Base-by-base conservation (phyloP, 2,888 invertebrate genomes). In the Eutolmus rufibarbis region DNA sequence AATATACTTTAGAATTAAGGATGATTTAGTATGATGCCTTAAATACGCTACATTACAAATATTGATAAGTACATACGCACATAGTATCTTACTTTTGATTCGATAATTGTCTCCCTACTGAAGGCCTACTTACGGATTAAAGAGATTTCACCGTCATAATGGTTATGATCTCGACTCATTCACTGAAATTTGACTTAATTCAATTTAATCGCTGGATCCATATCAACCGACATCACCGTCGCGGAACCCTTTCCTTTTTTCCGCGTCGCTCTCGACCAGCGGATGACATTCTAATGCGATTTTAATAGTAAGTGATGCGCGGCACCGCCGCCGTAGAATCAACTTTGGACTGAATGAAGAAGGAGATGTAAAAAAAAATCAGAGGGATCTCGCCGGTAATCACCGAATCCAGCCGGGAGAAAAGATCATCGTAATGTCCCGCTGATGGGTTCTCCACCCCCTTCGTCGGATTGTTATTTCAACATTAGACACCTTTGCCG, bases 251-350 rank as follows among this genome's bases (percentile, higher is more conserved):
- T 84, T 66, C 19, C 40, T 31, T 66, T 74, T 84, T 84, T 37
- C 37, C 40, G 74, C 28, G 19, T 28, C 28, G 40, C 74, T 66
- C 37, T 28, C 43, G 31, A 51, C 8, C 19, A n/a, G 76, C 74
- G 74, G 46, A 86, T 74, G 74, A 43, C 76, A 86, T 86, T 91
- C 92, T 92, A 92, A 92, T 92, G 92, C 91, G 92, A 91, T 92
- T 92, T 92, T 92, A 92, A 92, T 92, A 92, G 92, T 91, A 91
- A 92, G 90, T 91, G 91, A 37, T 56, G 77, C 77, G 66, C 66
- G 66, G 66, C 66, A 66, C 66, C 37, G 43, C 16, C 43, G 43
- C 14, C 43, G 31, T 23, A 40, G 28, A 79, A 16, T 8, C 74
- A 85, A 28, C 37, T 43, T 14, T 5, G 3, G 8, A 76, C 51